Evolutionary conservation across 64 coral and sea anemone species (phyloP).

Genomic region (Actinia equina): DNA sequence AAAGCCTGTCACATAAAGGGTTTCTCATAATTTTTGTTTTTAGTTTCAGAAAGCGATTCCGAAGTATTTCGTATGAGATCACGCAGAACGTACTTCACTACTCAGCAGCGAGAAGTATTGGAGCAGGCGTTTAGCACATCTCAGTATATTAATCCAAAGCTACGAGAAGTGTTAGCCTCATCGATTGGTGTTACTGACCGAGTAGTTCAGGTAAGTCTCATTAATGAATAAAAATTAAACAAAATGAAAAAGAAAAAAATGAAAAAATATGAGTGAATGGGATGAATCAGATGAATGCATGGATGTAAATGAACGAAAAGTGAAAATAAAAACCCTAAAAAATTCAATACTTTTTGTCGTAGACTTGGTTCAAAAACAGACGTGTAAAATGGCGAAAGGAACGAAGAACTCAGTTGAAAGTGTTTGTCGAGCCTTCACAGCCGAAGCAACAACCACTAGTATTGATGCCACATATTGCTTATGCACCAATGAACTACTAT

Average conservation of each 20-base stretch:
- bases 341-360: background rate
- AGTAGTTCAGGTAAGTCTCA: background rate
- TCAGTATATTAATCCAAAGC: background rate
- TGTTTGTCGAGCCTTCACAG: background rate
- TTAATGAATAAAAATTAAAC: background rate
- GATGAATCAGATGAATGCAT: background rate
- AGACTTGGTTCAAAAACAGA: slow-evolving; percentile 10
- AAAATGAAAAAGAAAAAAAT: background rate
- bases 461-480: background rate
- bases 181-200: background rate
- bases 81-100: background rate
- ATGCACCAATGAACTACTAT: background rate
- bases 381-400: slow-evolving; percentile 12
- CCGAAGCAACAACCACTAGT: background rate
- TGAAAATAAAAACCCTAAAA: no score
- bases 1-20: background rate
- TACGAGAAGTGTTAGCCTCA: background rate
- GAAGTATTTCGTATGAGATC: background rate
- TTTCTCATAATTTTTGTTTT: background rate
- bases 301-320: no score
- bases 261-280: background rate
- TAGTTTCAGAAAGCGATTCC: background rate
- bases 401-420: background rate
- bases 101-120: background rate
- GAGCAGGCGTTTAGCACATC: background rate